These are phyloP conservation scores for Tridacna crocea DNA, from an alignment of 2,888 invertebrate genomes.

Conservation along the genomic window DNA sequence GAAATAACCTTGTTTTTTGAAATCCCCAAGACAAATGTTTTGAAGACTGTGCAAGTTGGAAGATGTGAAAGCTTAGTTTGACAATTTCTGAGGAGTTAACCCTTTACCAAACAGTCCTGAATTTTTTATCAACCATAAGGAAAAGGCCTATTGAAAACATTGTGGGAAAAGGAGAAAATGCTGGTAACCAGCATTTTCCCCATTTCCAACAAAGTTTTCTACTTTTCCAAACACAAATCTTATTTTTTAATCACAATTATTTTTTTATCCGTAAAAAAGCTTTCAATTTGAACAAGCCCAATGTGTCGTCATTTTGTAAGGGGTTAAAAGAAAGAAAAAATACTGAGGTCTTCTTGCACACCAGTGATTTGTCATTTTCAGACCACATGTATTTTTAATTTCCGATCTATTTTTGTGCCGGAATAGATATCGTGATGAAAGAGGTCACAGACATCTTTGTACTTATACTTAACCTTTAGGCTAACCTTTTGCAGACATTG, in stretches of 20 bases:
- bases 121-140: too few species aligned
- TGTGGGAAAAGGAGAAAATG: slow-evolving; percentile 3
- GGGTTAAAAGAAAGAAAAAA: background rate
- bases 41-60: too few species aligned
- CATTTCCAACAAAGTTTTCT: background rate
- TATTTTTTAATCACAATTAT: background rate
- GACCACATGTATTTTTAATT: slow-evolving; percentile 7
- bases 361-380: slow-evolving; percentile 6
- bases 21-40: too few species aligned
- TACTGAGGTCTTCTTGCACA: too few species aligned
- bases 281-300: background rate
- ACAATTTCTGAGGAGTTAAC: too few species aligned
- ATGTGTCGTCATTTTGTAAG: background rate
- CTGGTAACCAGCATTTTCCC: slow-evolving; percentile 1
- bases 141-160: too few species aligned
- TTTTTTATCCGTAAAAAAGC: background rate
- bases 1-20: too few species aligned
- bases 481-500: too few species aligned
- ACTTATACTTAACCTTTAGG: background rate
- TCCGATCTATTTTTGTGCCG: background rate
- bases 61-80: too few species aligned
- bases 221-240: background rate
- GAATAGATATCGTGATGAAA: background rate
- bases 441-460: background rate
- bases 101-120: too few species aligned